Conservation (phyloP, 2,888 invertebrate genomes). For the Apomyelois bistriatella region DNA sequence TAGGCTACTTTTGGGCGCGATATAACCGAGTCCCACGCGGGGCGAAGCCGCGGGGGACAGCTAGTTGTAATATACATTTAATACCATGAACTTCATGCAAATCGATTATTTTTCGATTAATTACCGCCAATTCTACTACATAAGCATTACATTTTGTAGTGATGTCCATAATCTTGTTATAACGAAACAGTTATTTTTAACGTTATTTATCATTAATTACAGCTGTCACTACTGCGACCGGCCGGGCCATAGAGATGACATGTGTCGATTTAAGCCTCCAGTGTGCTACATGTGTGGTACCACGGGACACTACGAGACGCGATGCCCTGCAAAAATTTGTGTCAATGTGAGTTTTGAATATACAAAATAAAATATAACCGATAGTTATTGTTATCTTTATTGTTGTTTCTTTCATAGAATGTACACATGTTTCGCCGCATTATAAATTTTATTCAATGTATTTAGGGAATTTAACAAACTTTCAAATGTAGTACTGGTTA, state of each 20-base stretch:
- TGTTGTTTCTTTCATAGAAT: too few relatives aligned
- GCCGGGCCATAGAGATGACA: constrained; percentile 80
- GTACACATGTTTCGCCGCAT: too few relatives aligned
- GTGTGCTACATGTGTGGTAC: constrained; percentile 86
- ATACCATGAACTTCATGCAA: too few relatives aligned
- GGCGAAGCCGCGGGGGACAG: too few relatives aligned
- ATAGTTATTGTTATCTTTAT: too few relatives aligned
- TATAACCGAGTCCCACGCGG: too few relatives aligned
- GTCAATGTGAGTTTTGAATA: constrained; percentile 78
- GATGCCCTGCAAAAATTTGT: constrained; percentile 85
- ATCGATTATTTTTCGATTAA: background rate
- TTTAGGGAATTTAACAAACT: too few relatives aligned
- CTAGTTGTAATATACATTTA: too few relatives aligned
- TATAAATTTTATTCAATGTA: too few relatives aligned
- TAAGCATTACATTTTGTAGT: background rate
- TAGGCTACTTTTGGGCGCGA: too few relatives aligned
- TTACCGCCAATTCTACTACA: background rate
- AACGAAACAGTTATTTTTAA: background rate
- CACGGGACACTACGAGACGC: constrained; percentile 81
- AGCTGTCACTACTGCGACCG: constrained; percentile 84
- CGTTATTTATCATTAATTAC: constrained; percentile 23
- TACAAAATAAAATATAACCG: too few relatives aligned
- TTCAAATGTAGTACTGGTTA: too few relatives aligned
- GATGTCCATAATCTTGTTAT: constrained; percentile 4
- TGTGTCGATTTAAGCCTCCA: constrained; percentile 77